Evolutionary conservation across 2,797 vertebrate species (phyloP).

Genomic region (Sciurus vulgaris): DNA sequence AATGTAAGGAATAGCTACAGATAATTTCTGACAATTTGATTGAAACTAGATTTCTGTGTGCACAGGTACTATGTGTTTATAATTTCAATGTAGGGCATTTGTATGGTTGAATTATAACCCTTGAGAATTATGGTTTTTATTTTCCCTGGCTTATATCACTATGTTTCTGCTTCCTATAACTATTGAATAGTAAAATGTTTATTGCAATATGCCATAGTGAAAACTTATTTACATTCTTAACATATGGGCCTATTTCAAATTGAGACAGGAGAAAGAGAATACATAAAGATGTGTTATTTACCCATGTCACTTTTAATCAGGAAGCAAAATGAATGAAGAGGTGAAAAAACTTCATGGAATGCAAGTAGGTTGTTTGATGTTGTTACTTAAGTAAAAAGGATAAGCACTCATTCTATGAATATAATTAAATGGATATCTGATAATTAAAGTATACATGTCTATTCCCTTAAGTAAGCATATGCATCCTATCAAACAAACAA

Average conservation of each 20-base stretch:
- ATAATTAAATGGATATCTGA: slow-evolving; percentile 59
- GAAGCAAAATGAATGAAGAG: slow-evolving; percentile 77
- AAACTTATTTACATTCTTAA: slow-evolving; percentile 79
- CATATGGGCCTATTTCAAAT: slow-evolving; percentile 73
- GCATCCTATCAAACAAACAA: slow-evolving; percentile 71
- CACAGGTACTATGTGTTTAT: not conserved
- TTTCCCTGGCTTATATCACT: not conserved
- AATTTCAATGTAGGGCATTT: not conserved
- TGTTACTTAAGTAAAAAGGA: slow-evolving; percentile 64
- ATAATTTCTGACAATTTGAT: not conserved
- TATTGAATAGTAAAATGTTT: slow-evolving; percentile 74
- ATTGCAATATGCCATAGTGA: slow-evolving; percentile 59
- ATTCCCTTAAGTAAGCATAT: slow-evolving; percentile 56
- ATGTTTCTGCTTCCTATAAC: slow-evolving; percentile 71
- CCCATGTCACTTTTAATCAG: slow-evolving; percentile 66
- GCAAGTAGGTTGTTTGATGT: slow-evolving; percentile 16
- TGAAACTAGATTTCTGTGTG: slow-evolving; percentile 1
- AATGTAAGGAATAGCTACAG: not conserved
- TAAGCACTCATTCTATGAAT: not conserved
- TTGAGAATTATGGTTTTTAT: not conserved
- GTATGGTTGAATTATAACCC: not conserved
- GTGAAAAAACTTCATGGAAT: slow-evolving; percentile 20
- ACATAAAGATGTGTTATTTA: slow-evolving; percentile 72
- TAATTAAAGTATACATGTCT: slow-evolving; percentile 79
- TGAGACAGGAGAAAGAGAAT: slow-evolving; percentile 66